phyloP scores from a whole-genome alignment of 2,888 invertebrate genomes.

The Diadegma fenestrale region DNA sequence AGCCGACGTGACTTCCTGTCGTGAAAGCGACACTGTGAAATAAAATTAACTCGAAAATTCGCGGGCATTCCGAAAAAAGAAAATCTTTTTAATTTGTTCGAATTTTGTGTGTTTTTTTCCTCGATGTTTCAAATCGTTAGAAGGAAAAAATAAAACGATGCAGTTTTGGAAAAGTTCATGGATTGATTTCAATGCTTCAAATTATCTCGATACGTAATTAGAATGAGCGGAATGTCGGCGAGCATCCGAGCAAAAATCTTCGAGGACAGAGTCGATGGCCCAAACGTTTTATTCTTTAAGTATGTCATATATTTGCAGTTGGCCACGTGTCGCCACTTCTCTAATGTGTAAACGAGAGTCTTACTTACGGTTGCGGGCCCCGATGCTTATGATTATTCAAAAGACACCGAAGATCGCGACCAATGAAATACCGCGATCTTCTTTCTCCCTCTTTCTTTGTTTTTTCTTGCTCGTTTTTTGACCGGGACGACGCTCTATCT shows the following conservation, averaged over 20 bases:
- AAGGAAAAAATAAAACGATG: neutral
- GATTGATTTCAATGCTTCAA: neutral
- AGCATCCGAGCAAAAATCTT: slow-evolving; percentile 10
- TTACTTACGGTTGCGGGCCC: neutral
- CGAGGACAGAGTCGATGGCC: slow-evolving; percentile 13
- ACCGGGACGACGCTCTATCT: slow-evolving; percentile 21
- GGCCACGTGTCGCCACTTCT: neutral
- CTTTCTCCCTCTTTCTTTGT: neutral
- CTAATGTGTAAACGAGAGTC: neutral
- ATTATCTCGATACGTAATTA: neutral
- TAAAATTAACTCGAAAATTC: neutral
- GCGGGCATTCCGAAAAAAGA: neutral
- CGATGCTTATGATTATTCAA: neutral
- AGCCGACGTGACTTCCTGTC: slow-evolving; percentile 3
- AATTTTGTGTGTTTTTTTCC: neutral
- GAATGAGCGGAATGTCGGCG: neutral
- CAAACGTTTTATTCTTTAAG: neutral
- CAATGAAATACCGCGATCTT: neutral
- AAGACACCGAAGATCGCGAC: neutral
- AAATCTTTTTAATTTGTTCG: neutral
- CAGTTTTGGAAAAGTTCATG: neutral
- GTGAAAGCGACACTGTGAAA: neutral
- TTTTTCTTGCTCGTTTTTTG: neutral
- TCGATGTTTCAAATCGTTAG: neutral
- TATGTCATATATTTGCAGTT: slow-evolving; percentile 4